Conservation (phyloP, 2,113 vertebrate genomes). For the Cromileptes altivelis region DNA sequence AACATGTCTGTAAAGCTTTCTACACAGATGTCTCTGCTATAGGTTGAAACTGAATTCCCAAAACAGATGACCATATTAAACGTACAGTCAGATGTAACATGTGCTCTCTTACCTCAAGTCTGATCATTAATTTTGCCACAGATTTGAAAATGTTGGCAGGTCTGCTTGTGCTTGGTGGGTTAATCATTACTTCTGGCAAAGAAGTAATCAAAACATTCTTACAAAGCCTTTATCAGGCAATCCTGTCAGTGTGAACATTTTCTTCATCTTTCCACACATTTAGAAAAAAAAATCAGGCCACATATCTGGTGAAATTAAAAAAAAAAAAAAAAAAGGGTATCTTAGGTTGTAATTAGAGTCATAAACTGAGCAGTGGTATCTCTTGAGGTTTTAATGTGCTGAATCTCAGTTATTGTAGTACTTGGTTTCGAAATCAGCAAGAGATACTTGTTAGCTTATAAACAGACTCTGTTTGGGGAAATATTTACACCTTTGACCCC, state of each 20-base stretch:
- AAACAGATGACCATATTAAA: background rate
- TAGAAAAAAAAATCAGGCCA: constrained; percentile 6
- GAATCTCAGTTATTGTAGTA: background rate
- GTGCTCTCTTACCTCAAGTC: background rate
- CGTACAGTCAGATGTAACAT: background rate
- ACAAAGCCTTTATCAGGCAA: background rate
- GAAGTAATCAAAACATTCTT: background rate
- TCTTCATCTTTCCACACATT: background rate
- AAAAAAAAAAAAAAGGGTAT: background rate
- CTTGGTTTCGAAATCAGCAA: background rate
- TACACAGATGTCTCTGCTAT: background rate
- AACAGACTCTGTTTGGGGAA: background rate
- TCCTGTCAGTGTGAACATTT: background rate
- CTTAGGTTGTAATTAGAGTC: background rate
- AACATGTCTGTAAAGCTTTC: background rate
- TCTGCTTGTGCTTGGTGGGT: background rate
- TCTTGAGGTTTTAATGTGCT: background rate
- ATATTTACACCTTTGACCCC: background rate
- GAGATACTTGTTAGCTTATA: background rate
- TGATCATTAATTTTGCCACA: background rate
- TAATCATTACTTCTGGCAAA: background rate
- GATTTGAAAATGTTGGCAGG: background rate
- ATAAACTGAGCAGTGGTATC: background rate
- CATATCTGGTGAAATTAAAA: constrained; percentile 12
- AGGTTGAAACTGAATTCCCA: background rate